These are phyloP conservation scores for Ophion ventricosus DNA, from an alignment of 2,888 invertebrate species.

Conservation along the genomic window DNA sequence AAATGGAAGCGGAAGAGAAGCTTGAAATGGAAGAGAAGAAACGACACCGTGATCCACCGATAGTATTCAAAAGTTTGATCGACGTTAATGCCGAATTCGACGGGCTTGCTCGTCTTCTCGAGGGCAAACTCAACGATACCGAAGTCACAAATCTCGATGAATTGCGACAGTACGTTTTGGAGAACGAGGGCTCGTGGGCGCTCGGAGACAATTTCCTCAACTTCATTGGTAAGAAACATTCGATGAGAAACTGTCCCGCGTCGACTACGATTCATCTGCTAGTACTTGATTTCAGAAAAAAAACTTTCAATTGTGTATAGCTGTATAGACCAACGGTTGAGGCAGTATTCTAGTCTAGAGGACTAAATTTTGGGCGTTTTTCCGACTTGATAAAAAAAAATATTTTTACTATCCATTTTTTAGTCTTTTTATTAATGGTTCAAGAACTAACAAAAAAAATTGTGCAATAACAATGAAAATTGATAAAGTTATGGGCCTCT, in stretches of 20 bases:
- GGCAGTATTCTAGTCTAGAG: no score
- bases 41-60: conserved; percentile 90
- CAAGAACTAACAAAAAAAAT: no score
- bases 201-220: conserved; percentile 93
- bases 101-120: conserved; percentile 87
- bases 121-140: conserved; percentile 89
- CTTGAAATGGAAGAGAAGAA: conserved; percentile 89
- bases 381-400: no score
- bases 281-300: background rate
- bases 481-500: no score
- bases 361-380: no score
- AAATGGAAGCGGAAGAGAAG: conserved; percentile 87
- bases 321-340: no score
- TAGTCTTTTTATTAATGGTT: no score
- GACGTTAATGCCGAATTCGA: conserved; percentile 91
- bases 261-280: no score
- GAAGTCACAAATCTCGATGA: conserved; percentile 92
- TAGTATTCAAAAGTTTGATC: conserved; percentile 89
- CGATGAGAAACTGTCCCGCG: background rate
- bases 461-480: no score
- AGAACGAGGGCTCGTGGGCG: conserved; percentile 96
- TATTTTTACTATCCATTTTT: no score
- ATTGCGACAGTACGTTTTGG: conserved; percentile 93
- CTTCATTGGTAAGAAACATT: conserved; percentile 88
- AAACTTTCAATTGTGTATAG: background rate